Evolutionary conservation across 2,113 vertebrate genomes (phyloP).

Genomic region (Elephas maximus): DNA sequence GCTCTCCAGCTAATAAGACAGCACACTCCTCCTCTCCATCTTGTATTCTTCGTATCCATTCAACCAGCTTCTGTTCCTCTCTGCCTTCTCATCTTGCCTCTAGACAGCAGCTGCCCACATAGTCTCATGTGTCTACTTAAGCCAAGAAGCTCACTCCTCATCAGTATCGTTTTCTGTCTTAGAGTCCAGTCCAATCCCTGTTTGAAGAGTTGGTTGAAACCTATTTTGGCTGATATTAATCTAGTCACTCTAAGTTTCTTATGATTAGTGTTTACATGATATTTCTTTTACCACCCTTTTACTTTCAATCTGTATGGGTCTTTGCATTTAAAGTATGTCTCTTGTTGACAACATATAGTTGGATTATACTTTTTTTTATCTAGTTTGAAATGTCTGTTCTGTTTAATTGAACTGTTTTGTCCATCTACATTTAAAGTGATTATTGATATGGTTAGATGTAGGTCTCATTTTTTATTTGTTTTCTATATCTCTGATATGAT

Average conservation of each 20-base stretch:
- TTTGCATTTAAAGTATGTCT: not conserved
- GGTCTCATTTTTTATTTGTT: not conserved
- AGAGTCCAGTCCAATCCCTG: too few relatives aligned
- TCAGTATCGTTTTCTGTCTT: too few relatives aligned
- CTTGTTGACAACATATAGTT: not conserved
- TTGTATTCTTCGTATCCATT: too few relatives aligned
- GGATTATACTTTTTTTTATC: not conserved
- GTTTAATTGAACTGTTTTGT: conserved; percentile 11
- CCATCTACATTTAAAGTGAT: conserved; percentile 9
- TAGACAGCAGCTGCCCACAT: too few relatives aligned
- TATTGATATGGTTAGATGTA: not conserved
- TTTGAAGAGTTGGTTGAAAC: too few relatives aligned
- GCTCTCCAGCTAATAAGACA: too few relatives aligned
- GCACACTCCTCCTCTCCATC: too few relatives aligned
- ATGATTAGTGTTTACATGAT: not conserved
- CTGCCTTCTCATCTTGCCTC: too few relatives aligned
- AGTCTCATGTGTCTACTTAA: too few relatives aligned
- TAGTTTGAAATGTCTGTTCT: conserved; percentile 2
- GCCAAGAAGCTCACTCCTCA: too few relatives aligned
- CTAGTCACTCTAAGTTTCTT: not conserved
- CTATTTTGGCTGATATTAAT: not conserved
- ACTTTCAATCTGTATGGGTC: not conserved
- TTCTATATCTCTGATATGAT: not conserved
- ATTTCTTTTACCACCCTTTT: not conserved
- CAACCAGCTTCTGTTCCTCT: too few relatives aligned